A percentile compares a stretch with the other conserved stretches of the same genome.
Conservation (phyloP, 2,113 vertebrate genomes). For the Aptenodytes patagonicus region DNA sequence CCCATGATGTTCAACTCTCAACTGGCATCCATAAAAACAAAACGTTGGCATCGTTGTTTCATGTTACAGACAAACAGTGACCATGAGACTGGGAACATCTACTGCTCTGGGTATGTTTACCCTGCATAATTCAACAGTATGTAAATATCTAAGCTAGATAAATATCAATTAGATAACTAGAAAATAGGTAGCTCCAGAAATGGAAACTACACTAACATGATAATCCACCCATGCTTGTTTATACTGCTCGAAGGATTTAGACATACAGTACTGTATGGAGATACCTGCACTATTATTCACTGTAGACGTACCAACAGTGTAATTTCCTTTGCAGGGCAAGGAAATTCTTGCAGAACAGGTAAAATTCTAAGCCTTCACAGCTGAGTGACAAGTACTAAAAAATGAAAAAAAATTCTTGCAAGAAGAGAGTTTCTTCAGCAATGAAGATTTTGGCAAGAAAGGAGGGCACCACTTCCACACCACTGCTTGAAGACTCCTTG, state of each 20-base stretch:
- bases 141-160: slow-evolving; percentile 14
- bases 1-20: background rate
- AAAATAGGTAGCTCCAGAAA: slow-evolving; percentile 9
- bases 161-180: background rate
- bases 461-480: background rate
- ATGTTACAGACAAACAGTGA: background rate
- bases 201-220: slow-evolving; percentile 17
- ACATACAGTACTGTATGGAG: background rate
- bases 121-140: slow-evolving; percentile 5
- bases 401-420: background rate
- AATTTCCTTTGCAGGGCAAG: background rate
- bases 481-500: background rate
- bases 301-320: background rate
- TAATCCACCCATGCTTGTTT: slow-evolving; percentile 20
- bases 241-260: background rate
- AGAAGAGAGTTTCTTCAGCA: background rate
- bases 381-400: background rate
- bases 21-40: background rate
- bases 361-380: background rate
- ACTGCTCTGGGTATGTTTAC: background rate
- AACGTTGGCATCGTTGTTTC: background rate
- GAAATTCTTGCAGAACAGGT: background rate
- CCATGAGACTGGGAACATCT: background rate
- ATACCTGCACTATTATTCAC: background rate
- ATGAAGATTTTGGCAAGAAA: background rate